Conservation (phyloP, 2,797 vertebrate genomes). For the Spatula clypeata region DNA sequence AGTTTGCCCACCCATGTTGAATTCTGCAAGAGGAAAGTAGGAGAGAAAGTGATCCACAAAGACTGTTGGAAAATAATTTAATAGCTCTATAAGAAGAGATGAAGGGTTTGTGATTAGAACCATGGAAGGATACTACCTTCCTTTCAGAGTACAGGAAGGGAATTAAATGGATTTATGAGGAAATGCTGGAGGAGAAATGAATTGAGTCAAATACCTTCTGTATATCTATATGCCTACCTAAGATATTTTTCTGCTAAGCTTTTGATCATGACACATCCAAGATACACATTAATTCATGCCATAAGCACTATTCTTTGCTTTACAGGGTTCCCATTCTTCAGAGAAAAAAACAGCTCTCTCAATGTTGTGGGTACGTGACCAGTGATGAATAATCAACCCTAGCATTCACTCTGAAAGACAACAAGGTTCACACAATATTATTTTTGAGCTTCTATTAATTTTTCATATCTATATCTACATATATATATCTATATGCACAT, state of each 20-base stretch:
- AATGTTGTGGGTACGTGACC: neutral
- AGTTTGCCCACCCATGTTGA: slow-evolving; percentile 6
- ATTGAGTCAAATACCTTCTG: neutral
- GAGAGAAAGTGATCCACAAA: neutral
- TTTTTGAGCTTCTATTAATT: neutral
- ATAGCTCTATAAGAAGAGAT: neutral
- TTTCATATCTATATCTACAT: neutral
- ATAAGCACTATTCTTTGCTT: neutral
- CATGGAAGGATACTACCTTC: neutral
- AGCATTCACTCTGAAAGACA: neutral
- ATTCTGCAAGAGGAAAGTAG: neutral
- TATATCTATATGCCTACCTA: neutral
- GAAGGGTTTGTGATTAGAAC: neutral
- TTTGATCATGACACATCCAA: neutral
- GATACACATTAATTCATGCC: neutral
- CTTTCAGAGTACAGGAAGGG: neutral
- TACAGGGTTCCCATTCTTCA: neutral
- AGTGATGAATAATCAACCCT: neutral
- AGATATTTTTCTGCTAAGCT: neutral
- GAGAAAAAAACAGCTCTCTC: neutral
- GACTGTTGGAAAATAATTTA: slow-evolving; percentile 26
- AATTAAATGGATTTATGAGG: slow-evolving; percentile 32
- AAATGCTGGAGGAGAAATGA: neutral
- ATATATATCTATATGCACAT: too few species aligned
- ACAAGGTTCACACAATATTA: neutral